Evolutionary conservation across 2,888 invertebrate species (phyloP).

Genomic region (Heliconius charithonia): DNA sequence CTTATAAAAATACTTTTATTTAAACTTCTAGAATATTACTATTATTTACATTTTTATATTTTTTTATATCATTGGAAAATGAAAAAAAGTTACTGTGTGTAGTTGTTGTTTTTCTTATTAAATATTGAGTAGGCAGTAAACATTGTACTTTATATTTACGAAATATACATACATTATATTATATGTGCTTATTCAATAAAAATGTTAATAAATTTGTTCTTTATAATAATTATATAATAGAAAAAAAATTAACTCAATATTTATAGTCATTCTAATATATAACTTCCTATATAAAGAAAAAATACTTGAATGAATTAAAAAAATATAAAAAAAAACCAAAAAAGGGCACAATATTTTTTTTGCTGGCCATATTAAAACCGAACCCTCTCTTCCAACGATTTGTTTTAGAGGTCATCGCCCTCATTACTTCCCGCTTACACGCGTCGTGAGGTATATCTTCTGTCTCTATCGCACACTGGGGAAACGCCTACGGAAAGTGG

Average conservation of each 20-base stretch:
- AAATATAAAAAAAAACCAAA: constrained; percentile 40
- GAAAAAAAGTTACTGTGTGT: too few relatives aligned
- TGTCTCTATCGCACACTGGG: constrained; percentile 68
- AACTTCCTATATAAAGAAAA: constrained; percentile 30
- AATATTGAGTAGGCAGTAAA: neutral
- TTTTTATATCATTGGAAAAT: neutral
- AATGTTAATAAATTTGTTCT: neutral
- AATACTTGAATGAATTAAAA: neutral
- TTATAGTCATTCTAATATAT: neutral
- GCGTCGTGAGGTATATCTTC: constrained; percentile 56
- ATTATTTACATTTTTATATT: neutral
- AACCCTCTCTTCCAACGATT: constrained; percentile 81
- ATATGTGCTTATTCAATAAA: too few relatives aligned
- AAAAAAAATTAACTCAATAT: neutral
- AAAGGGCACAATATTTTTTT: constrained; percentile 50
- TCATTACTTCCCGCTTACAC: constrained; percentile 64
- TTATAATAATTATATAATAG: neutral
- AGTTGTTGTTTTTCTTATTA: neutral
- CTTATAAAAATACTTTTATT: too few relatives aligned
- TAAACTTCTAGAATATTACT: neutral
- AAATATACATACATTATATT: neutral
- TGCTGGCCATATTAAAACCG: constrained; percentile 75
- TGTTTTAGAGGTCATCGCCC: constrained; percentile 83
- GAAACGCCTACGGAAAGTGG: constrained; percentile 73
- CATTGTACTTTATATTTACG: neutral